These are phyloP conservation scores for Micromesistius poutassou DNA, from an alignment of 2,797 vertebrate genomes.

Conservation along the genomic window DNA sequence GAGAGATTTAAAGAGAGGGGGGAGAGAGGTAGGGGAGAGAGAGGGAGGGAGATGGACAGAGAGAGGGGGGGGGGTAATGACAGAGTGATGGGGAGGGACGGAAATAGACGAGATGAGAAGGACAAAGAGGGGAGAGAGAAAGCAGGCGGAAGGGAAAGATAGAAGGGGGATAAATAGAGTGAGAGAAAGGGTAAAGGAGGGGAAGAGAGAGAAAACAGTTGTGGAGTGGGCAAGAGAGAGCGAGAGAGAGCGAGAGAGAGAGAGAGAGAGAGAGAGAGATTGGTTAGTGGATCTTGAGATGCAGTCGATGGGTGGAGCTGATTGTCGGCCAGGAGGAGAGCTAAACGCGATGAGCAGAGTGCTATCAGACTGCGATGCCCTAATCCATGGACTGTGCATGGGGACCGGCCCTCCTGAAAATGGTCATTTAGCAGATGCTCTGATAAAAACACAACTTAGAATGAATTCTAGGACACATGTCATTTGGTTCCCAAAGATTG, in stretches of 20 bases:
- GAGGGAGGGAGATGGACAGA: not conserved
- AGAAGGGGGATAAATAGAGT: not conserved
- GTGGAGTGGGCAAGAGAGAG: not conserved
- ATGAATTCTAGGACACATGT: not conserved
- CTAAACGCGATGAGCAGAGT: not conserved
- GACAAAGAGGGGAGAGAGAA: not conserved
- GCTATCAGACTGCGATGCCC: too few relatives aligned
- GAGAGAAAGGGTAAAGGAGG: not conserved
- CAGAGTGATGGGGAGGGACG: not conserved
- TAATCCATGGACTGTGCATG: too few relatives aligned
- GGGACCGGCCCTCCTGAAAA: too few relatives aligned
- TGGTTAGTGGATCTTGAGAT: not conserved
- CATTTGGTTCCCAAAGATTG: not conserved
- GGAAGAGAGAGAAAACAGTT: not conserved
- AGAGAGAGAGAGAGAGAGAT: not conserved
- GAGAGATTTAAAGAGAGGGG: too few relatives aligned
- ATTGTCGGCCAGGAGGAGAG: not conserved
- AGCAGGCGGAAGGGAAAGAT: not conserved
- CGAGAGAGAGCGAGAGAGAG: too few relatives aligned
- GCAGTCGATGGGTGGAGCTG: not conserved
- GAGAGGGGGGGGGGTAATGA: not conserved
- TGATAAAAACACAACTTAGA: not conserved
- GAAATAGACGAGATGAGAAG: not conserved
- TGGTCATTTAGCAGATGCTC: not conserved
- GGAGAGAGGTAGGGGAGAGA: not conserved